Base-by-base conservation (phyloP, 2,113 vertebrate species). In the Sorex araneus region DNA sequence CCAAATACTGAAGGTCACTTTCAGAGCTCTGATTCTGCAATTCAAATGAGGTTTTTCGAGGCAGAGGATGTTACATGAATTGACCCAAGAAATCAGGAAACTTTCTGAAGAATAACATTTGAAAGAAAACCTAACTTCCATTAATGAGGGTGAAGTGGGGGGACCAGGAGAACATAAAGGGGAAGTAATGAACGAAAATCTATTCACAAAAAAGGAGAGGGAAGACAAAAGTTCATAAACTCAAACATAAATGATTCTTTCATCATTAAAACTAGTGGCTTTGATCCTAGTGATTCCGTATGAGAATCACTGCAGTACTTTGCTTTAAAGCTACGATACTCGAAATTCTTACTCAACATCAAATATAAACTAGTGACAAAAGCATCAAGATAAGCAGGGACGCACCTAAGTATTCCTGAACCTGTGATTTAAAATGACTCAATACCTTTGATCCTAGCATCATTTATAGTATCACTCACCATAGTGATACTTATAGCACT, bases 11-110 rank as follows among this genome's bases (percentile, higher is more conserved):
- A 94, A 73, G 76, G n/a, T 89, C 60, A 89, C 34, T 30, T 83
- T 73, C 63, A 84, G 47, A 90, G 83, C 83, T 95, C 92, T 83
- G 66, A 93, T 50, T 93, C 78, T 94, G 71, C 63, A 77, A 78
- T 85, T 89, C 60, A 77, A 93, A 79, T 43, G 27, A 89, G 83
- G 47, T 57, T 79, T 71, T 78, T 3, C 6, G 15, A 4, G 67
- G 6, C 4, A 28, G 15, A 71, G 40, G 8, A 25, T 34, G 34
- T 21, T 30, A 84, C 28, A 5, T 0, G 47, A 90, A 76, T 84
- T 75, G 66, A 71, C 81, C 87, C 34, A 94, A 28, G 69, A 94
- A 84, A 84, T 78, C 19, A 81, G 43, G n/a, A 94, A 36, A 89
- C 76, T 69, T 86, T 15, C 67, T 60, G 45, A 80, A 87, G 50